phyloP scores from a whole-genome alignment of 1,140 invertebrate genomes.

The Tetranychus urticae region DNA sequence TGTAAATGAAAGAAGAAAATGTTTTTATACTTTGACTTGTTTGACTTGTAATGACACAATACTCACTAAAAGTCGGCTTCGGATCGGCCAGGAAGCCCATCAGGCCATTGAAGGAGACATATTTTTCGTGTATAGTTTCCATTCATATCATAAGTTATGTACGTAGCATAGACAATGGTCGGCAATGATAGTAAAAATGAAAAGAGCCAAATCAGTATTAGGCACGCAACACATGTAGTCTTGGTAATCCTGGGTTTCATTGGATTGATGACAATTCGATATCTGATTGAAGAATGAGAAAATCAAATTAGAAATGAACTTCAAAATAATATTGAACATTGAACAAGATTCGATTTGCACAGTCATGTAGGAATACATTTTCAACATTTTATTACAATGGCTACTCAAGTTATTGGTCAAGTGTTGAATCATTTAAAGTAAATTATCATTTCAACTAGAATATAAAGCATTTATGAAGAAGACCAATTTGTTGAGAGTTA shows the following conservation, averaged over 20 bases:
- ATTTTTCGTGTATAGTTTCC: constrained; percentile 22
- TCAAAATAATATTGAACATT: neutral
- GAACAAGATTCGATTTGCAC: neutral
- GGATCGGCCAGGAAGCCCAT: constrained; percentile 2
- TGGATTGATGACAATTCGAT: constrained; percentile 67
- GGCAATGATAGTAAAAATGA: constrained; percentile 52
- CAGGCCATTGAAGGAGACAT: constrained; percentile 6
- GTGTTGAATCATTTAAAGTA: too few species aligned
- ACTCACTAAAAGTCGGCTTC: neutral
- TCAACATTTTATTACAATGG: too few species aligned
- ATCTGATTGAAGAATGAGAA: constrained; percentile 23
- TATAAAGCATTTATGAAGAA: too few species aligned
- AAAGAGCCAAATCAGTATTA: constrained; percentile 41
- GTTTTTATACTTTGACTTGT: constrained; percentile 5
- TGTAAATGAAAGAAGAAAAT: constrained; percentile 24
- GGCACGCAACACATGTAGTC: constrained; percentile 49
- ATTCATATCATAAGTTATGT: constrained; percentile 29
- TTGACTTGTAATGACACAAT: neutral
- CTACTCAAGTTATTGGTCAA: too few species aligned
- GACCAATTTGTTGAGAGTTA: too few species aligned
- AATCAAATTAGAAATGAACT: neutral
- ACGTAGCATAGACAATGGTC: constrained; percentile 50
- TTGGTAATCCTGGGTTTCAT: constrained; percentile 51
- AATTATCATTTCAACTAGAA: too few species aligned
- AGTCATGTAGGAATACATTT: too few species aligned